Conservation (phyloP, 2,797 vertebrate species). For the Loris lydekkerianus region DNA sequence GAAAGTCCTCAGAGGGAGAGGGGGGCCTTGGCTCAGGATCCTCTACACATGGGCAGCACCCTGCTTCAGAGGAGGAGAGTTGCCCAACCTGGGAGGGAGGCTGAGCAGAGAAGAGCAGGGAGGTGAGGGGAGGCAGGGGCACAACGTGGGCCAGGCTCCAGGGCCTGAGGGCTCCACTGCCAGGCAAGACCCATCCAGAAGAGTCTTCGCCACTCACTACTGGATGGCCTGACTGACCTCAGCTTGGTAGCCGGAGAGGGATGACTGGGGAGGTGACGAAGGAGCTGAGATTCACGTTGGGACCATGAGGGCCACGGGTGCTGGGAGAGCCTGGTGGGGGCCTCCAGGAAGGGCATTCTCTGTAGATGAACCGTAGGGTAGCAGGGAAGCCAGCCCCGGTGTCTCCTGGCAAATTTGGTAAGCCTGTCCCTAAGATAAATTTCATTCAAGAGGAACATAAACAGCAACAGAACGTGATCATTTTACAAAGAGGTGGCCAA, state of each 20-base stretch:
- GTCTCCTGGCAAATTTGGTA: not conserved
- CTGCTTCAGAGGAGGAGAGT: not conserved
- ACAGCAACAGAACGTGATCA: not conserved
- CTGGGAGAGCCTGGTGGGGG: not conserved
- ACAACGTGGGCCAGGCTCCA: rapidly evolving
- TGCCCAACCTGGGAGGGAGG: not conserved
- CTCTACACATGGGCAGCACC: not conserved
- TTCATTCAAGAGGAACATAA: not conserved
- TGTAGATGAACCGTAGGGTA: rapidly evolving
- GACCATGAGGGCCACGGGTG: not conserved
- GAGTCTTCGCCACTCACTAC: not conserved
- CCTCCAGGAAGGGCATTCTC: too few relatives aligned
- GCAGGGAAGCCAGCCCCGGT: rapidly evolving
- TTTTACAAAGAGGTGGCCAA: too few relatives aligned
- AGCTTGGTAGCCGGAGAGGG: rapidly evolving
- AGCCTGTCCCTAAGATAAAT: not conserved
- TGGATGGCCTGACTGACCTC: rapidly evolving
- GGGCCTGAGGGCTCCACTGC: too few relatives aligned
- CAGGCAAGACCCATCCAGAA: not conserved
- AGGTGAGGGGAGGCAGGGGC: too few relatives aligned
- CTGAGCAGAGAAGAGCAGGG: not conserved
- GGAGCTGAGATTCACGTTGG: not conserved
- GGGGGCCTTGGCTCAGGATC: not conserved
- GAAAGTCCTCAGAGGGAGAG: not conserved
- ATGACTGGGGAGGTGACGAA: not conserved